Percentiles rank a stretch among this genome's conserved stretches.
Evolutionary conservation across 2,113 vertebrate genomes (phyloP).

Genomic region (Poeciliopsis prolifica): DNA sequence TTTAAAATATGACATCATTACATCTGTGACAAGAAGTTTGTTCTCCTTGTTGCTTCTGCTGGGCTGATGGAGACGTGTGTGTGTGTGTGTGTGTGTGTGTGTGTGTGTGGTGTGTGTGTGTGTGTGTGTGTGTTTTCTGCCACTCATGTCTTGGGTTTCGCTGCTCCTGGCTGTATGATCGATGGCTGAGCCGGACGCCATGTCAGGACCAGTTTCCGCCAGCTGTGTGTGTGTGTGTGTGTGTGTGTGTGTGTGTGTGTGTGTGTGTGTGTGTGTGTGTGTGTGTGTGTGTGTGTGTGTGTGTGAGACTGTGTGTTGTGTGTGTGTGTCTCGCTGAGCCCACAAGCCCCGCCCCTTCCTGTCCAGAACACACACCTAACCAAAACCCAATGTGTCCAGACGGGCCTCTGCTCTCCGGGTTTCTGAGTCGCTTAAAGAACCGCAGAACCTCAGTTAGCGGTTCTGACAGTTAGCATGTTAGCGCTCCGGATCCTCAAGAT

Average conservation of each 20-base stretch:
- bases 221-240: too few species aligned
- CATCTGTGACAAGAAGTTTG: too few species aligned
- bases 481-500: too few species aligned
- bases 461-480: too few species aligned
- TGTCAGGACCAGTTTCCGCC: conserved; percentile 78
- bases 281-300: conserved; percentile 36
- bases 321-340: conserved; percentile 36
- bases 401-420: conserved; percentile 27
- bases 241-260: too few species aligned
- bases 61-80: not conserved
- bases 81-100: too few species aligned
- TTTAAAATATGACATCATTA: too few species aligned
- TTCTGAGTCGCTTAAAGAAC: not conserved
- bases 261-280: conserved; percentile 8
- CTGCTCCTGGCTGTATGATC: conserved; percentile 78
- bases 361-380: conserved; percentile 77
- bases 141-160: conserved; percentile 79
- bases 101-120: conserved; percentile 18
- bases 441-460: not conserved
- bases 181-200: conserved; percentile 74
- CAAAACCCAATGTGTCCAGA: conserved; percentile 74
- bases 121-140: conserved; percentile 50
- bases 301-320: not conserved
- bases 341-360: conserved; percentile 68
- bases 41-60: too few species aligned